phyloP scores from a whole-genome alignment of 2,113 vertebrate species.

The Laticauda colubrina region DNA sequence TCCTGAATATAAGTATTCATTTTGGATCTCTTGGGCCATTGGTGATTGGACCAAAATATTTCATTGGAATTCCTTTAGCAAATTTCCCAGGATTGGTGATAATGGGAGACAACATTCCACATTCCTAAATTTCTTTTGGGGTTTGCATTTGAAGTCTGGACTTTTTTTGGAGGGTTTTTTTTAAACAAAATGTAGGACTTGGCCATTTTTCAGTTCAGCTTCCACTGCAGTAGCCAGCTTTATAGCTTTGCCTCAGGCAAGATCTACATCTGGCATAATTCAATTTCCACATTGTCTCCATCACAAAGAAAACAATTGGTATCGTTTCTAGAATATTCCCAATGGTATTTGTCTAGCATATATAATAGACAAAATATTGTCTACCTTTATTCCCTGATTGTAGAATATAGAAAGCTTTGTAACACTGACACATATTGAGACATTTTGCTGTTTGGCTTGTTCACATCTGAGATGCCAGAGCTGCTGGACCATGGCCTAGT shows the following conservation, averaged over 20 bases:
- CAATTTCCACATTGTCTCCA: neutral
- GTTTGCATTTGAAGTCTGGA: neutral
- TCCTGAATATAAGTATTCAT: neutral
- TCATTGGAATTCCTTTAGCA: neutral
- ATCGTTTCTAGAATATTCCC: neutral
- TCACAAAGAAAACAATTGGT: neutral
- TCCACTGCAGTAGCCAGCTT: neutral
- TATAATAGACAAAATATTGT: neutral
- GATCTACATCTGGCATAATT: neutral
- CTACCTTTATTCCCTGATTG: neutral
- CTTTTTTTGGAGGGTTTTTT: neutral
- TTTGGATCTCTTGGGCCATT: neutral
- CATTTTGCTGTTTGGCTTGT: neutral
- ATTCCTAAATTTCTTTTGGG: neutral
- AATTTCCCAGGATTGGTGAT: neutral
- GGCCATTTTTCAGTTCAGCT: neutral
- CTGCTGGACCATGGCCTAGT: neutral
- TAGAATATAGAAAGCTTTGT: neutral
- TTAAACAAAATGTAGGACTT: neutral
- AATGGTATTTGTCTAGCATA: neutral
- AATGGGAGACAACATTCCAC: neutral
- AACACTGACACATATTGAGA: neutral
- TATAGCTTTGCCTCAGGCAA: neutral
- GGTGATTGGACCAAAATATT: neutral
- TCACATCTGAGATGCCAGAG: neutral